phyloP scores from a whole-genome alignment of 2,888 invertebrate genomes.

The Boloria euphrosyne region DNA sequence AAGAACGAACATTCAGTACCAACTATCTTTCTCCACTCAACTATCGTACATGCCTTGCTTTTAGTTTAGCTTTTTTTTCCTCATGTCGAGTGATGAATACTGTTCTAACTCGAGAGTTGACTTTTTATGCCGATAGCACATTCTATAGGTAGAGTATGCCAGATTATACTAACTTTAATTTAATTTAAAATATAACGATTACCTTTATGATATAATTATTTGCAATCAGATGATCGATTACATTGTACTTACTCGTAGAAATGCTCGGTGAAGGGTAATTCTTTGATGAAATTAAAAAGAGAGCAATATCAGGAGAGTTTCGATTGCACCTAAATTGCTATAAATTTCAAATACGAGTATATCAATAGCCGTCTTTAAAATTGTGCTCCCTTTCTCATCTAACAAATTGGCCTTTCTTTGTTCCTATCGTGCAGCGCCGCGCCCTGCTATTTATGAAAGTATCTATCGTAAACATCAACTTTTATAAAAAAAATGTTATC shows the following conservation, averaged over 20 bases:
- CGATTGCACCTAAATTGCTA: constrained; percentile 78
- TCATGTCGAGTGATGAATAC: constrained; percentile 43
- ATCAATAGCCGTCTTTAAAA: constrained; percentile 75
- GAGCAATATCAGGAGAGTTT: constrained; percentile 69
- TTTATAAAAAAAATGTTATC: background rate
- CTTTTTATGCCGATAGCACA: constrained; percentile 8
- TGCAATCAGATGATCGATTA: too few species aligned
- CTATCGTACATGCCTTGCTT: constrained; percentile 55
- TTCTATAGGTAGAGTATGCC: constrained; percentile 3
- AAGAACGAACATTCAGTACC: constrained; percentile 74
- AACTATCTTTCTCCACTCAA: constrained; percentile 77
- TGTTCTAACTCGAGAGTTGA: constrained; percentile 15
- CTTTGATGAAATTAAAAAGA: constrained; percentile 71
- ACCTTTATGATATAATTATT: background rate
- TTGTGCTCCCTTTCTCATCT: constrained; percentile 78
- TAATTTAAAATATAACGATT: too few species aligned
- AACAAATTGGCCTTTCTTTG: constrained; percentile 78
- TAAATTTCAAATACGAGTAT: constrained; percentile 76
- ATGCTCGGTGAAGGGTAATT: constrained; percentile 62
- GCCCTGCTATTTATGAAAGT: constrained; percentile 45
- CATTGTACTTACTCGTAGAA: constrained; percentile 9
- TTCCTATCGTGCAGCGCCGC: constrained; percentile 58
- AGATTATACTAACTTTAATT: background rate
- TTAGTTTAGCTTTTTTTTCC: constrained; percentile 47
- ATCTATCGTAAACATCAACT: constrained; percentile 39